Evolutionary conservation across 2,113 vertebrate genomes (phyloP).

Genomic region (Chrysochloris asiatica): DNA sequence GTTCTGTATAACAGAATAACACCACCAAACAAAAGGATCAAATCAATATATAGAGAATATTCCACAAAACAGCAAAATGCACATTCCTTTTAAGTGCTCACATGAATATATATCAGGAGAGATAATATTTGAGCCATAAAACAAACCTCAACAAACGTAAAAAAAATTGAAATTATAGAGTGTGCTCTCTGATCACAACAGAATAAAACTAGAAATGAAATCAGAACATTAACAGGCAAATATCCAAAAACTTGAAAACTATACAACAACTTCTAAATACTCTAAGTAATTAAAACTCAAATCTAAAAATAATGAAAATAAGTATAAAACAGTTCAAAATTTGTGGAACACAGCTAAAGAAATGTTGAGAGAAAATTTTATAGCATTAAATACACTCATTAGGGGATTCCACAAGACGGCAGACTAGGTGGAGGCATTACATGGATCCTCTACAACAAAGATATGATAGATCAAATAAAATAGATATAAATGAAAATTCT

Average conservation of each 20-base stretch:
- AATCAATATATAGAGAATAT: background rate
- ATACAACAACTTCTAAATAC: background rate
- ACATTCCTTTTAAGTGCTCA: background rate
- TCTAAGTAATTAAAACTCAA: background rate
- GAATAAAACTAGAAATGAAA: too few relatives aligned
- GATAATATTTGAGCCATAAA: background rate
- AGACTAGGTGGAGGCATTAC: too few relatives aligned
- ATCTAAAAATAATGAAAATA: background rate
- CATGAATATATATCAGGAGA: background rate
- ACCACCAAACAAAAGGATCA: background rate
- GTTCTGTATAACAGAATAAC: background rate
- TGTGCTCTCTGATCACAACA: background rate
- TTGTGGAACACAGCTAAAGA: too few relatives aligned
- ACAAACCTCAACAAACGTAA: background rate
- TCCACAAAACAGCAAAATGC: background rate
- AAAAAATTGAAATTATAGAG: background rate
- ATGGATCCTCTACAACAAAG: too few relatives aligned
- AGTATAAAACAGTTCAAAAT: background rate
- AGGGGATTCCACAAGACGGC: too few relatives aligned
- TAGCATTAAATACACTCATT: too few relatives aligned
- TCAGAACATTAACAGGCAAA: too few relatives aligned
- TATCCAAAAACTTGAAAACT: background rate
- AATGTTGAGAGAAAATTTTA: background rate
- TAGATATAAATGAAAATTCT: too few relatives aligned
- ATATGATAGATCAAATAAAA: too few relatives aligned